Percentiles rank a stretch among this genome's conserved stretches.
These are phyloP conservation scores for Diaphora mendica DNA, from an alignment of 2,888 invertebrate species.

Conservation along the genomic window DNA sequence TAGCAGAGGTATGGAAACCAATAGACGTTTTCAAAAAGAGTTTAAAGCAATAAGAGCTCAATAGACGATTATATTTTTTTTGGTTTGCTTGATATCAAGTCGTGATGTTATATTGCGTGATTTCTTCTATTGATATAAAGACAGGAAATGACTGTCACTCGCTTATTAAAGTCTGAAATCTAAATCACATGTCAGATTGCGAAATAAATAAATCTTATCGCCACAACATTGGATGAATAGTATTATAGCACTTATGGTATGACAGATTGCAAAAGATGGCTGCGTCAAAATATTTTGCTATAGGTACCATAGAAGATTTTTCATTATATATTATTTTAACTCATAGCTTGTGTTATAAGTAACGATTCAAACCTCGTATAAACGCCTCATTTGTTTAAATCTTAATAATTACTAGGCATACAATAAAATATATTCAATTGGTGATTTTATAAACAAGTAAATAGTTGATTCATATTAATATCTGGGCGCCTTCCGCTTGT, in stretches of 20 bases:
- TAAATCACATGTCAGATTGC: slow-evolving; percentile 13
- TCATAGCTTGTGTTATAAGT: too few relatives aligned
- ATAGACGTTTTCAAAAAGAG: neutral
- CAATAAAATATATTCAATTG: too few relatives aligned
- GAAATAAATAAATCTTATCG: slow-evolving; percentile 4
- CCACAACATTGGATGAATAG: neutral
- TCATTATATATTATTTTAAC: neutral
- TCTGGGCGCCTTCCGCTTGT: too few relatives aligned
- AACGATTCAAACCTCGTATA: too few relatives aligned
- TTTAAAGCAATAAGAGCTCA: neutral
- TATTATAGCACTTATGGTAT: neutral
- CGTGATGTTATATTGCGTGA: neutral
- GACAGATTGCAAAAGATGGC: neutral
- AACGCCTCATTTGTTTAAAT: too few relatives aligned
- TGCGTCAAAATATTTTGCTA: neutral
- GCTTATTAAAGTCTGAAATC: neutral
- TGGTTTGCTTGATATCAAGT: neutral
- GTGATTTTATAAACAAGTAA: too few relatives aligned
- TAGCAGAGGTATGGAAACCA: neutral
- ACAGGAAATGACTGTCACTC: neutral
- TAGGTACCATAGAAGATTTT: neutral
- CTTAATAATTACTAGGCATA: too few relatives aligned
- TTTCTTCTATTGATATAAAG: neutral
- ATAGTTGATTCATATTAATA: too few relatives aligned
- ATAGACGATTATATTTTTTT: neutral